Conservation (phyloP, 2,888 invertebrate species). For the Buathra laborator region DNA sequence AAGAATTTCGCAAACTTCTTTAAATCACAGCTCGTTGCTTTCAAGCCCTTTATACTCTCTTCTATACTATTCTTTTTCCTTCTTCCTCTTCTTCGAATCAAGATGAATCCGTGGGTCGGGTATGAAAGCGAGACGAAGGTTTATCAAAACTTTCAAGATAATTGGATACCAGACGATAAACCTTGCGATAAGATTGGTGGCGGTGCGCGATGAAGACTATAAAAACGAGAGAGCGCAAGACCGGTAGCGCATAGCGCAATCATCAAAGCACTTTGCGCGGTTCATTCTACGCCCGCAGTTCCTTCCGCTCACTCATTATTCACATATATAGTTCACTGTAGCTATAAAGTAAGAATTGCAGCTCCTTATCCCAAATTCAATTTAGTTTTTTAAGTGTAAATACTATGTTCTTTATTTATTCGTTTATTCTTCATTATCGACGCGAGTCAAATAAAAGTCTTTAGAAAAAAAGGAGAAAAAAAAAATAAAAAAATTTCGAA, state of each 20-base stretch:
- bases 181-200: slow-evolving; percentile 25
- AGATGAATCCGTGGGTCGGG: background rate
- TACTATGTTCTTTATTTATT: background rate
- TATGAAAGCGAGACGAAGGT: background rate
- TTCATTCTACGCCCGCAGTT: no score
- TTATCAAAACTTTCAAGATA: slow-evolving; percentile 56
- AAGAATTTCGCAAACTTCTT: slow-evolving; percentile 38
- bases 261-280: slow-evolving; percentile 10
- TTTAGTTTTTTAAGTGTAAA: background rate
- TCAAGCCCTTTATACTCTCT: slow-evolving; percentile 5
- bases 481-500: no score
- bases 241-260: background rate
- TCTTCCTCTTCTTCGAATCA: slow-evolving; percentile 24
- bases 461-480: no score
- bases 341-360: slow-evolving; percentile 1
- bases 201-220: slow-evolving; percentile 19
- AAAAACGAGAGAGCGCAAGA: slow-evolving; percentile 28
- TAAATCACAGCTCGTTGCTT: slow-evolving; percentile 21
- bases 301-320: slow-evolving; percentile 18
- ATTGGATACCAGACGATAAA: slow-evolving; percentile 50
- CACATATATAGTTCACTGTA: background rate
- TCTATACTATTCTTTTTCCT: background rate
- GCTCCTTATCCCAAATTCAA: slow-evolving; percentile 15
- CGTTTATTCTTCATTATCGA: background rate
- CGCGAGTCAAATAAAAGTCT: no score